Evolutionary conservation across 2,113 vertebrate genomes (phyloP), one percentile per base, ranked within the genome.

Genomic region (Tragelaphus scriptus): DNA sequence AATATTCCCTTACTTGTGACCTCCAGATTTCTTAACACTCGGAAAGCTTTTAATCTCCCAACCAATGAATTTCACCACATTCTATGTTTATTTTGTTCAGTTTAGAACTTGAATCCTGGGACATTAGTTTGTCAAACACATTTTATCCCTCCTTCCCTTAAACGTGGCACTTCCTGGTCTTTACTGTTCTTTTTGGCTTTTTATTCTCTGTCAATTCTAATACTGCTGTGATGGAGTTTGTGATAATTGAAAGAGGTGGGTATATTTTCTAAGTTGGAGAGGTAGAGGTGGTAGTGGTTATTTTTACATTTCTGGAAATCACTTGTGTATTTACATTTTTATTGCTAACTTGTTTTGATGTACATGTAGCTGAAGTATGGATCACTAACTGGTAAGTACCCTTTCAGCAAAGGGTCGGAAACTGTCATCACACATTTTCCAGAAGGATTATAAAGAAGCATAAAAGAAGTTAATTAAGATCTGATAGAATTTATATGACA

Each of bases 381-480:
- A 87, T 30, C 44, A n/a, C 63, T 80, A 36, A 85, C 30, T 85
- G 95, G 15, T 44, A 75, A 55, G 40, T 86, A 44, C 25, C 28
- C 25, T 77, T 77, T 95, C 91, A 93, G 58, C 85, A 80, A 71
- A 14, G 32, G 6, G 23, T 85, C 94, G 49, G 91, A 95, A 85
- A 49, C 28, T 71, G 75, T 89, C 75, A 55, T 44, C 32, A 44
- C 16, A 47, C 17, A 32, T 80, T 94, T 86, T 87, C 92, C 36
- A 88, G 28, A 55, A 94, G 44, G 5, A 82, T 68, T 65, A 40
- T 49, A 86, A 56, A 23, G 21, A 91, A 91, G 3, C 17, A 59
- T 58, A 85, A 93, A 95, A 92, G 89, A 96, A 95, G 44, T 19
- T 89, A 96, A 86, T 61, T 79, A 30, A 56, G 30, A 86, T 49